Base-by-base conservation (phyloP, 2,797 vertebrate species). In the Lagorchestes hirsutus region DNA sequence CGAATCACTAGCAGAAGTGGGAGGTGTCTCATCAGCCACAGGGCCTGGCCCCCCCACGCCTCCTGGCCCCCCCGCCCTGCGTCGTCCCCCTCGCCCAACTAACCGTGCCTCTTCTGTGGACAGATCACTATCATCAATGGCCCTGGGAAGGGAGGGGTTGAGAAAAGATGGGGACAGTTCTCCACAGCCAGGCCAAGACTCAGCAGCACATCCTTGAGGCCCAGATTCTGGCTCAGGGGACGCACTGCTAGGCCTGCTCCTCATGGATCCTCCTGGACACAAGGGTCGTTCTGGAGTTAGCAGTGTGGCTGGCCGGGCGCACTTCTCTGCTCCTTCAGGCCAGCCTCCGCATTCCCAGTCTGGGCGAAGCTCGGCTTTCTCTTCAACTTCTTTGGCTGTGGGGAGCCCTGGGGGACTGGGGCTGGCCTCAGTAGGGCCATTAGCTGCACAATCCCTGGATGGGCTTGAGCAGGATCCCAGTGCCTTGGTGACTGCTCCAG, bases 131-230 rank as follows among this genome's bases (percentile, higher is more conserved):
- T 99, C 99, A 0, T 99, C 99, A 40, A 99, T 99, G 54, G 99
- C 97, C 93, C 98, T 99, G 5, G 99, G 99, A 96, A 99, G 99
- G 97, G 99, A 99, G 0, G 99, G 99, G 97, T 99, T 99, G 97
- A 99, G 99, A 97, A 99, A 99, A 27, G 99, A 99, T 12, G 99
- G 99, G 0, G 99, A 99, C 52, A 99, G 99, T 97, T 99, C 99
- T 56, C 99, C 99, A 96, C 99, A 99, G 94, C 98, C 99, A 90
- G 99, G 99, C 97, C 98, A 98, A 97, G 99, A 99, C 95, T 99
- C 99, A 0, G 98, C 98, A 1, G 99, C 99, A 40, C 99, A 99
- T 95, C 99, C 99, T 96, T 98, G 99, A 96, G 98, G 99, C 92
- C 98, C 98, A 54, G 96, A 95, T 98, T 99, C 98, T 97, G 98